Percentiles rank a stretch among this genome's conserved stretches.
These are phyloP conservation scores for Pollicipes pollicipes DNA, from an alignment of 1,140 invertebrate genomes.

Conservation along the genomic window DNA sequence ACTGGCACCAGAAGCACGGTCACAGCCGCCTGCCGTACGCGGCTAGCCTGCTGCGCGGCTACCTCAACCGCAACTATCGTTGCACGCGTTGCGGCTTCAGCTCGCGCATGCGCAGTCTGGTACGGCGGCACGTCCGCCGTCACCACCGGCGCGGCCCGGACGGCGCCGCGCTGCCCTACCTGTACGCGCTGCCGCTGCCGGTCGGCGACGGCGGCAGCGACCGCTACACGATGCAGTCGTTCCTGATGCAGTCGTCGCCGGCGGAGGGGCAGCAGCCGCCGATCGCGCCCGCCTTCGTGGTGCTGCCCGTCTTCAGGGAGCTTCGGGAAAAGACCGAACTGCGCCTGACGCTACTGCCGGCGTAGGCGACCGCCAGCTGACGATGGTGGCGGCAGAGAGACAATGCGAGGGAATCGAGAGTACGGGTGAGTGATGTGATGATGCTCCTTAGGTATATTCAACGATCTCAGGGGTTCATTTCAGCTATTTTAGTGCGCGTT, in stretches of 20 bases:
- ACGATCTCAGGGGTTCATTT: neutral
- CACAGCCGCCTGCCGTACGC: constrained; percentile 12
- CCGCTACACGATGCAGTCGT: constrained; percentile 59
- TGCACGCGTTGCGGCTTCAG: constrained; percentile 48
- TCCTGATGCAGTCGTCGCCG: constrained; percentile 47
- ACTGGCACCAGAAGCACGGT: constrained; percentile 27
- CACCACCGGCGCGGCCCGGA: constrained; percentile 13
- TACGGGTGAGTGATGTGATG: neutral
- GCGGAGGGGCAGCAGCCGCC: neutral
- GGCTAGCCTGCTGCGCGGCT: constrained; percentile 11
- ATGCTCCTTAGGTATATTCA: neutral
- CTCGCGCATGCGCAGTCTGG: constrained; percentile 38
- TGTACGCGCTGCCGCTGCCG: constrained; percentile 25
- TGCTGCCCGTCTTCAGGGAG: neutral
- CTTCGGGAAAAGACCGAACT: neutral
- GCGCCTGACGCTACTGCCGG: neutral
- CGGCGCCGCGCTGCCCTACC: constrained; percentile 19
- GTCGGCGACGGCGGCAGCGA: constrained; percentile 22
- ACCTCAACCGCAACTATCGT: constrained; percentile 26
- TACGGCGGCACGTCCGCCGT: constrained; percentile 44
- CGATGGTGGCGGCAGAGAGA: no score
- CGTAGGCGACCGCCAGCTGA: neutral
- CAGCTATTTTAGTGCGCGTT: neutral
- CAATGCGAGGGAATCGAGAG: neutral
- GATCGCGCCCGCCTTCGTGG: neutral